phyloP scores from a whole-genome alignment of 2,888 invertebrate genomes.

The Liposcelis brunnea region DNA sequence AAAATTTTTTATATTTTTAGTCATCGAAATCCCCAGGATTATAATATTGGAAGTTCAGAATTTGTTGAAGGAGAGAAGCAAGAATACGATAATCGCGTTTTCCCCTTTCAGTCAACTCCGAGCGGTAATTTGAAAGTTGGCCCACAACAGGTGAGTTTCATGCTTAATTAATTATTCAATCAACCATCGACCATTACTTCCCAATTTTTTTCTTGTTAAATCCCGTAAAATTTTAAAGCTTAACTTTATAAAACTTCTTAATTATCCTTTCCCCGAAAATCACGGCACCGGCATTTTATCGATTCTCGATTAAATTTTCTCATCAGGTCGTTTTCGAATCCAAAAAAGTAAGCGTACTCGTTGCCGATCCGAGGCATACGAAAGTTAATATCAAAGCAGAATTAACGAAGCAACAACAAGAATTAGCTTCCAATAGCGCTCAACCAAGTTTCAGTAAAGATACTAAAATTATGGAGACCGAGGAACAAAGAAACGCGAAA shows the following conservation, averaged over 20 bases:
- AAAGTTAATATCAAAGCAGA: constrained; percentile 41
- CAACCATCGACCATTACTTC: background rate
- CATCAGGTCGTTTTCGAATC: constrained; percentile 49
- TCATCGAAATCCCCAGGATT: no score
- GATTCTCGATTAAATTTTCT: no score
- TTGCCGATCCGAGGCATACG: constrained; percentile 46
- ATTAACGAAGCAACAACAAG: constrained; percentile 13
- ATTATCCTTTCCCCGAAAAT: background rate
- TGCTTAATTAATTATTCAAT: constrained; percentile 8
- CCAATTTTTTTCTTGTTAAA: constrained; percentile 9
- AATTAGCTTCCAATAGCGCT: no score
- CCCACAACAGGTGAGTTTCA: constrained; percentile 40
- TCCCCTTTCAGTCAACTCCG: constrained; percentile 47
- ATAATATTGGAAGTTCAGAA: no score
- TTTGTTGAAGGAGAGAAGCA: background rate
- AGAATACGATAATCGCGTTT: constrained; percentile 21
- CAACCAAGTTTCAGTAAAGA: no score
- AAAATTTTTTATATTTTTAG: no score
- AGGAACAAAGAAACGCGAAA: no score
- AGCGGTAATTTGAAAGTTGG: constrained; percentile 52
- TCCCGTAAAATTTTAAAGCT: no score
- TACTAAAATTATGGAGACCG: no score
- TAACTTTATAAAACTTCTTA: no score
- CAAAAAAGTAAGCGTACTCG: constrained; percentile 46
- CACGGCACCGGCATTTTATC: background rate